phyloP scores from a whole-genome alignment of 2,113 vertebrate species.

The Cnemophilus loriae region DNA sequence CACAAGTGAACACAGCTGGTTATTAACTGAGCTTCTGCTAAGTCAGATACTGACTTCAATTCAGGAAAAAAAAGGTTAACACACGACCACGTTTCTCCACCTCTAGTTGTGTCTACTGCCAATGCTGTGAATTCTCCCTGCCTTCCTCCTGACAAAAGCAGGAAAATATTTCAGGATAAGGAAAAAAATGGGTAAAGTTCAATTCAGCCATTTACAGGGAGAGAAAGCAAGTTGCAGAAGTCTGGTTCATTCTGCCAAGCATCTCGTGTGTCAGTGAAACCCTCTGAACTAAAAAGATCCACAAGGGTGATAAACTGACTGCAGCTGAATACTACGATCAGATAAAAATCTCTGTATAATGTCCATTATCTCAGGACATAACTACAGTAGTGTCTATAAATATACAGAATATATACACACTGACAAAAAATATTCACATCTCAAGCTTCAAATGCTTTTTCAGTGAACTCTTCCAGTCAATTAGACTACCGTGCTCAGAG shows the following conservation, averaged over 20 bases:
- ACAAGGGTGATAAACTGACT: background rate
- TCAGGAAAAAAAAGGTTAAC: slow-evolving; percentile 3
- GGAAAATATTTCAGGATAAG: slow-evolving; percentile 8
- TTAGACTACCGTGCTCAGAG: background rate
- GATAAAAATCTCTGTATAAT: background rate
- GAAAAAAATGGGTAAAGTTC: background rate
- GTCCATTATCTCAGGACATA: background rate
- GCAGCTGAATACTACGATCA: background rate
- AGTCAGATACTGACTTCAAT: background rate
- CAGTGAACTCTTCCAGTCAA: background rate
- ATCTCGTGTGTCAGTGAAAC: background rate
- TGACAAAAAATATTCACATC: background rate
- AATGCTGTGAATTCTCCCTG: background rate
- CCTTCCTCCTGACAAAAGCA: slow-evolving; percentile 18
- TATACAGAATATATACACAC: background rate
- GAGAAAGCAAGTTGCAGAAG: background rate
- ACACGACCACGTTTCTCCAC: background rate
- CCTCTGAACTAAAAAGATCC: background rate
- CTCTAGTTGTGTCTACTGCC: background rate
- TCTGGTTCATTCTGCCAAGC: background rate
- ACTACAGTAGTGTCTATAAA: background rate
- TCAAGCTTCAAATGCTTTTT: background rate
- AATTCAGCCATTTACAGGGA: background rate
- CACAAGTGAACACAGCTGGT: background rate
- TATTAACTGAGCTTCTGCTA: background rate